Percentiles rank a stretch among this genome's conserved stretches.
phyloP scores from a whole-genome alignment of 2,113 vertebrate genomes.

The Chaenogobius annularis region DNA sequence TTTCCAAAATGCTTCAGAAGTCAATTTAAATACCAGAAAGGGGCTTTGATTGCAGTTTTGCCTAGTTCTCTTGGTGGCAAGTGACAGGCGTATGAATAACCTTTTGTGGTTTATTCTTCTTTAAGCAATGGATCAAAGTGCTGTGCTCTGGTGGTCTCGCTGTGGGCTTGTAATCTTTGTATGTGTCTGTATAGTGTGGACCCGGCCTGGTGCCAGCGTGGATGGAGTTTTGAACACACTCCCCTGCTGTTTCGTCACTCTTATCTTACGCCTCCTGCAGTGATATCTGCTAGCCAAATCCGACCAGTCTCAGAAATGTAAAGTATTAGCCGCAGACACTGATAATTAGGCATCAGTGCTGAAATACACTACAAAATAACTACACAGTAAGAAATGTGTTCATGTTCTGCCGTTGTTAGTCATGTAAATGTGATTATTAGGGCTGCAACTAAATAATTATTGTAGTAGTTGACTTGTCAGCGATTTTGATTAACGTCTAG shows the following conservation, averaged over 20 bases:
- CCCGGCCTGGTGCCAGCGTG: slow-evolving; percentile 31
- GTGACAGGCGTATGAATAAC: slow-evolving; percentile 43
- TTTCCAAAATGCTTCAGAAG: slow-evolving; percentile 32
- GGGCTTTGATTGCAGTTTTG: slow-evolving; percentile 23
- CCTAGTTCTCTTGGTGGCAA: neutral
- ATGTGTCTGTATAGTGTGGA: slow-evolving; percentile 8
- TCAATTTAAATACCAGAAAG: slow-evolving; percentile 48
- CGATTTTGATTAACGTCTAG: too few species aligned
- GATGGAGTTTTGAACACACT: slow-evolving; percentile 19
- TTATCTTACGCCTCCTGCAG: slow-evolving; percentile 10
- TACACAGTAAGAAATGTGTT: too few species aligned
- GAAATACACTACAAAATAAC: neutral
- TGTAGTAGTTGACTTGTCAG: too few species aligned
- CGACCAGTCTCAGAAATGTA: neutral
- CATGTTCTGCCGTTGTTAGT: too few species aligned
- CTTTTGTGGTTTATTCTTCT: too few species aligned
- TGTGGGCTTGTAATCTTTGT: slow-evolving; percentile 35
- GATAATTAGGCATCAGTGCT: neutral
- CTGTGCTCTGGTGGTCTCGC: slow-evolving; percentile 25
- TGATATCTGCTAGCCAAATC: neutral
- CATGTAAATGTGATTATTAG: too few species aligned
- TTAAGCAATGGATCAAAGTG: slow-evolving; percentile 40
- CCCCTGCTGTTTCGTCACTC: slow-evolving; percentile 19
- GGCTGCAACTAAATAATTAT: too few species aligned
- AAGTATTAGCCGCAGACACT: neutral